Evolutionary conservation across 2,113 vertebrate genomes (phyloP), one percentile per base, ranked within the genome.

Genomic region (Tauraco erythrolophus): DNA sequence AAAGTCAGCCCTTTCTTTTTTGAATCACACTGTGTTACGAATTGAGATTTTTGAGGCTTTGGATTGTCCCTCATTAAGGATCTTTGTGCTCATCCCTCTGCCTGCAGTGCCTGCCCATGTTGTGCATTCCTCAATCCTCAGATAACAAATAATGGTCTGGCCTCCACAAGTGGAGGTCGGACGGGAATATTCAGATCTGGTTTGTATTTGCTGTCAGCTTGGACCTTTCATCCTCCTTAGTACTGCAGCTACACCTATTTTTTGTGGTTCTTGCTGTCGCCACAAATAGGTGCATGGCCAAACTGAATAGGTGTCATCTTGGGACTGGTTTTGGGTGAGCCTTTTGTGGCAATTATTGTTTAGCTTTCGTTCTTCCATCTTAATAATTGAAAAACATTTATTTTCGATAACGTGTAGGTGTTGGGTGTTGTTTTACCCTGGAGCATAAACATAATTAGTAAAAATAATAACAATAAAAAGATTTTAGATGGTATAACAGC

Each of bases 151-250:
- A 31, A 48, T 25, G 82, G 90, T 16, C 66, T 66, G 50, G 54
- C 35, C 75, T 80, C 58, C 69, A 23, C 80, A 72, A 22, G 19
- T 15, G 39, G 37, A 89, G 53, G 3, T 35, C 39, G 45, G 75
- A 14, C 0, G 5, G 68, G 51, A 78, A 33, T 65, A 25, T 64
- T 84, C 65, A 79, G 53, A 22, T 75, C 91, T 91, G 88, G 19
- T 35, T 57, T 85, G 43, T 57, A 31, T 80, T 95, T 83, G 86
- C 80, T 94, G 48, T 87, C 77, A 86, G 72, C 57, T 68, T 39
- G 48, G 30, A 31, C 53, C 94, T 97, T 97, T 97, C 86, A 97
- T 97, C 96, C 80, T 87, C 91, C 91, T 65, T 80, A 87, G 28
- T 94, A 15, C 54, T 78, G 79, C 0, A 89, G 95, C 92, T 94